Evolutionary conservation across 2,113 vertebrate genomes (phyloP).

Genomic region (Indicator indicator): DNA sequence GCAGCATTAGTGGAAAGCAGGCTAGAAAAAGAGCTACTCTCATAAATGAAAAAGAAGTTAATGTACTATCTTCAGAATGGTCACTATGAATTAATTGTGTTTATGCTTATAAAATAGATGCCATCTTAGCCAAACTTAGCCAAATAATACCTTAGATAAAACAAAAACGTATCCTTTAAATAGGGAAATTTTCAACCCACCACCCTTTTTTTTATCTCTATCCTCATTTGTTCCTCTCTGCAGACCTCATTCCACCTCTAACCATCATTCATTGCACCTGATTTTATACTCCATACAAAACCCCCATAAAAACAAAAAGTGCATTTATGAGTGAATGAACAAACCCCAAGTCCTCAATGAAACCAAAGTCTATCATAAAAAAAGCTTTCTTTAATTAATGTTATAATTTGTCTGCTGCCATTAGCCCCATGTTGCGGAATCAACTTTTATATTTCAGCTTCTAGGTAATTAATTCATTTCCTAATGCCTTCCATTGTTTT

Average conservation of each 20-base stretch:
- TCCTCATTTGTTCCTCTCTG: background rate
- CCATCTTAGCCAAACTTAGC: background rate
- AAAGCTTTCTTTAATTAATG: background rate
- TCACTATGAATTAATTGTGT: background rate
- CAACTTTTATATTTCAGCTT: background rate
- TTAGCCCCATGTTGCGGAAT: background rate
- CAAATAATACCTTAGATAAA: background rate
- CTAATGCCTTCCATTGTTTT: background rate
- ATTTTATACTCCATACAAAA: background rate
- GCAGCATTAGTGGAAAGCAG: background rate
- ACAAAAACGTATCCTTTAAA: background rate
- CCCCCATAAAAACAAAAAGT: background rate
- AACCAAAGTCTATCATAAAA: background rate
- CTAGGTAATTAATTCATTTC: background rate
- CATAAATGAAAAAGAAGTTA: background rate
- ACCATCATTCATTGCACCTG: background rate
- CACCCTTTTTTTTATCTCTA: background rate
- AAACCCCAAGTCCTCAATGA: background rate
- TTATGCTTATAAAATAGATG: background rate
- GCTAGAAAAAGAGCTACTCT: background rate
- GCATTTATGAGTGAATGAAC: background rate
- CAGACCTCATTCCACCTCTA: background rate
- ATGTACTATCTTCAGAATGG: background rate
- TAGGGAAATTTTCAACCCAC: too few relatives aligned
- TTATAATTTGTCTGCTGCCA: background rate